Evolutionary conservation across 2,888 invertebrate genomes (phyloP).

Genomic region (Nyleta sp.): DNA sequence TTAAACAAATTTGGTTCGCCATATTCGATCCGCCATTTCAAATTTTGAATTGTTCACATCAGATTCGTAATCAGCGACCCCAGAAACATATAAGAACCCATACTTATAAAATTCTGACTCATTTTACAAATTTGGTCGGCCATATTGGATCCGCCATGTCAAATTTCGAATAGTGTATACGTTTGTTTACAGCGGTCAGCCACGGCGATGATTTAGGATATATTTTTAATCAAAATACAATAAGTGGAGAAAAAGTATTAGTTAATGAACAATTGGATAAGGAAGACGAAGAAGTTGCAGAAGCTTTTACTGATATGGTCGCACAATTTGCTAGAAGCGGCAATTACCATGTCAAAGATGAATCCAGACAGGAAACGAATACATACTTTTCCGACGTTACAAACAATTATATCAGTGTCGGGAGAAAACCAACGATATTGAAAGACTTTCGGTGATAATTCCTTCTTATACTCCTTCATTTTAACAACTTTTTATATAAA

Average conservation of each 20-base stretch:
- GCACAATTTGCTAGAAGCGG: slow-evolving; percentile 86
- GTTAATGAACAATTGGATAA: slow-evolving; percentile 75
- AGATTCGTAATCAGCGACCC: too few relatives aligned
- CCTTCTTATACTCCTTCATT: background rate
- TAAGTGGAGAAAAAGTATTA: slow-evolving; percentile 66
- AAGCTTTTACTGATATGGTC: slow-evolving; percentile 87
- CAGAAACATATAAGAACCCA: too few relatives aligned
- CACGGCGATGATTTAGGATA: slow-evolving; percentile 76
- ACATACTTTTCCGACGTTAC: slow-evolving; percentile 70
- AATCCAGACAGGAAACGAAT: slow-evolving; percentile 73
- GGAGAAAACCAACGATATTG: slow-evolving; percentile 81
- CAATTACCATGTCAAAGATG: slow-evolving; percentile 70
- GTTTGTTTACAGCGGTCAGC: slow-evolving; percentile 59
- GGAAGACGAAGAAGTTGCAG: slow-evolving; percentile 86
- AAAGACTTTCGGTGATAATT: slow-evolving; percentile 76
- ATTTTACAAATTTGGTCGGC: too few relatives aligned
- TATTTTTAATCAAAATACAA: slow-evolving; percentile 71
- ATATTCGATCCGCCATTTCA: too few relatives aligned
- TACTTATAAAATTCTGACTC: too few relatives aligned
- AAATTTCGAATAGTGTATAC: too few relatives aligned
- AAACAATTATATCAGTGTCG: slow-evolving; percentile 84
- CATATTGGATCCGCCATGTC: too few relatives aligned
- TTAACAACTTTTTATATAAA: too few relatives aligned
- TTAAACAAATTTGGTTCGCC: too few relatives aligned
- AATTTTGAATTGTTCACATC: too few relatives aligned